Evolutionary conservation across 2,113 vertebrate genomes (phyloP).

Genomic region (Gasterosteus aculeatus): DNA sequence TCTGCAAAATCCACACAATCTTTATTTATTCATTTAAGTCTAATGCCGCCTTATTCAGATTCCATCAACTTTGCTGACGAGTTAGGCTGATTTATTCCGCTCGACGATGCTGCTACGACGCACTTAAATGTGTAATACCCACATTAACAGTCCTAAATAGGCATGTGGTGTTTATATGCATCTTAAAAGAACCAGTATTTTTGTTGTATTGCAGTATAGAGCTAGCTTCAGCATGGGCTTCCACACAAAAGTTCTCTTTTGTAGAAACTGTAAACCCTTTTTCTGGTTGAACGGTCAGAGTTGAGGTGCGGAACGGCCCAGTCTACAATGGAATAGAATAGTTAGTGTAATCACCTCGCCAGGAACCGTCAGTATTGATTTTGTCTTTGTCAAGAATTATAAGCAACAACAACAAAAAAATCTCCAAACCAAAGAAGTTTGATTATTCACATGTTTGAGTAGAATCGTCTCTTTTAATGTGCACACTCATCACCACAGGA

Average conservation of each 20-base stretch:
- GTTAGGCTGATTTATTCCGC: background rate
- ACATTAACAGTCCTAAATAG: background rate
- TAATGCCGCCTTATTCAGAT: background rate
- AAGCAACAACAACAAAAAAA: background rate
- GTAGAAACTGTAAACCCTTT: background rate
- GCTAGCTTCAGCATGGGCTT: background rate
- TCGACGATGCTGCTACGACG: background rate
- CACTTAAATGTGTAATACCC: background rate
- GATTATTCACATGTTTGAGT: background rate
- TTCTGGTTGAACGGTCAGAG: background rate
- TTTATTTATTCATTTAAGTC: background rate
- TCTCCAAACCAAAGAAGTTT: background rate
- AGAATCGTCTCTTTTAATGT: background rate
- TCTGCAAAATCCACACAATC: background rate
- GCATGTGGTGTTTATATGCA: background rate
- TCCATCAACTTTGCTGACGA: background rate
- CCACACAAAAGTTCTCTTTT: background rate
- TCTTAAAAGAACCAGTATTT: background rate
- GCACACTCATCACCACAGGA: background rate
- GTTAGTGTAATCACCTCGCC: background rate
- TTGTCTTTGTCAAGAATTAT: constrained; percentile 2
- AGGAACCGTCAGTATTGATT: background rate
- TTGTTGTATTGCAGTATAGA: background rate
- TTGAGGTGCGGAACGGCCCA: background rate
- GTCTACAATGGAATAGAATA: background rate